These are phyloP conservation scores for Neomicropteryx cornuta DNA, from an alignment of 1,140 invertebrate species.

Conservation along the genomic window DNA sequence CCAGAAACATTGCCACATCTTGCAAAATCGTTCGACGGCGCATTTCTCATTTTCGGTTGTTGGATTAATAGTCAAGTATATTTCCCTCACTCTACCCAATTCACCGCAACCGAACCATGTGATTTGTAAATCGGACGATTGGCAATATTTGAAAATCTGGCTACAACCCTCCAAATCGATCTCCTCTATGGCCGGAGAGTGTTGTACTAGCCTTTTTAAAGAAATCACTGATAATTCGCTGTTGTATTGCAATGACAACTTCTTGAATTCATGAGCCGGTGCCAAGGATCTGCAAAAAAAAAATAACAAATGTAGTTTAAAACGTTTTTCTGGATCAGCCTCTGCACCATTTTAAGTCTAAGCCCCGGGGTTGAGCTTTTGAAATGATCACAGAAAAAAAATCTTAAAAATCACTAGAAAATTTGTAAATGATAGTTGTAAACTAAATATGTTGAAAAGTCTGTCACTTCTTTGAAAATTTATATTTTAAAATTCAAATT, in stretches of 20 bases:
- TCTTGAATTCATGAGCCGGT: conserved; percentile 29
- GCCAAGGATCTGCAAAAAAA: conserved; percentile 25
- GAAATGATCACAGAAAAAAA: background rate
- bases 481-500: too few relatives aligned
- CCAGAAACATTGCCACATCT: conserved; percentile 32
- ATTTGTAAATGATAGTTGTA: conserved; percentile 1
- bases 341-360: background rate
- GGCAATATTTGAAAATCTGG: conserved; percentile 36
- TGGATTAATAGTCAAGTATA: conserved; percentile 26
- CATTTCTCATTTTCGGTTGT: conserved; percentile 29
- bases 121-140: conserved; percentile 31
- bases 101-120: conserved; percentile 32
- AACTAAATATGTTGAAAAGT: background rate
- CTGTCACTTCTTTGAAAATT: background rate
- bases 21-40: conserved; percentile 29
- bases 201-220: conserved; percentile 34
- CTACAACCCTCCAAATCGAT: conserved; percentile 34
- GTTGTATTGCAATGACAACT: conserved; percentile 29
- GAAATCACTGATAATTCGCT: conserved; percentile 29
- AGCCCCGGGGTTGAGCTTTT: background rate
- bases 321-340: background rate
- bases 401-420: background rate
- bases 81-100: conserved; percentile 31
- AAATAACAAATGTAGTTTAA: conserved; percentile 3
- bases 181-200: conserved; percentile 31